Evolutionary conservation across 2,888 invertebrate species (phyloP), one percentile per base, ranked within the genome.

Genomic region (Eupithecia abbreviata): DNA sequence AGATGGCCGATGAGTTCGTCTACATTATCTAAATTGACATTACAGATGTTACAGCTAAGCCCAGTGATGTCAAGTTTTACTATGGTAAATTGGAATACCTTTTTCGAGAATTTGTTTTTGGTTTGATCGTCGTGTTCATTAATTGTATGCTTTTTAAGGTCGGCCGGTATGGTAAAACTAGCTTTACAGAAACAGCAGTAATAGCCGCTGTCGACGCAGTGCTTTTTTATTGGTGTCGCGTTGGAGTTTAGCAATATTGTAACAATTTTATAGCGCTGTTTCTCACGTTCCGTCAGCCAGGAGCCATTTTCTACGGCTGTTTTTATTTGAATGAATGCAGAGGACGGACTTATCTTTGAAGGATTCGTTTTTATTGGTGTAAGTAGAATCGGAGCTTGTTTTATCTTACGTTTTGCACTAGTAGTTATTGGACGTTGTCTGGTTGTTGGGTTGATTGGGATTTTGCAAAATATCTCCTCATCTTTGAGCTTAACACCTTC

Each of bases 21-120:
- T 1, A 91, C 51, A 41, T 80, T 79, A 2, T 81, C 78, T 0
- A 86, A 65, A 47, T 80, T 51, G 1, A 58, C 70, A 67, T 78
- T 79, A 72, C 93, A 93, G n/a, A 90, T 80, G 45, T 82, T 88
- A 73, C 93, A 93, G 41, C 81, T 77, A 1, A 93, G 80, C 0
- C 75, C 82, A 0, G 93, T 92, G 12, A 93, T 89, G 49, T 93
- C 93, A 0, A 93, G 79, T 83, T 90, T 91, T 0, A 90, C 88
- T 15, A 86, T 84, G 81, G 76, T 77, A 1, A 65, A 68, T 13
- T 79, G 30, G 41, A 69, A 74, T 5, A 76, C 79, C 0, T 49
- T 72, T 45, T 76, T 73, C 69, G 84, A 82, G 62, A 77, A 79
- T 43, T 62, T 76, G 1, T 72, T 62, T 68, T 77, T 80, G 10